Evolutionary conservation across 30 jellyfish, hydroid and myxozoan genomes (phyloP).

Genomic region (Aurelia sp.): DNA sequence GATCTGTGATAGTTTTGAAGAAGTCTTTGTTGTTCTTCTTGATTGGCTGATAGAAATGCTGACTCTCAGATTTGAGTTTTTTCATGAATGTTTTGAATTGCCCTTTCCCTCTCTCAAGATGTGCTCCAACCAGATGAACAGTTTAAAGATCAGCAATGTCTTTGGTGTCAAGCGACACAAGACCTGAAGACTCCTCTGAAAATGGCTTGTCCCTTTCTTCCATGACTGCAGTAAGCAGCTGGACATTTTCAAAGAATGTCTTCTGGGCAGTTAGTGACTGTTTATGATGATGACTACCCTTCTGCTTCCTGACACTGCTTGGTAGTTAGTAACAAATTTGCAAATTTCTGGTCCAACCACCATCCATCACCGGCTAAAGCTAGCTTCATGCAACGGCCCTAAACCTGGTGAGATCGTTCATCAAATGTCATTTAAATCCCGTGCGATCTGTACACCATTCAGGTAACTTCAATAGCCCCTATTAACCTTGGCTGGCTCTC

Average conservation of each 20-base stretch:
- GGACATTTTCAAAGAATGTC: constrained; percentile 1
- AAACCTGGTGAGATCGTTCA: too few relatives aligned
- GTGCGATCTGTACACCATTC: too few relatives aligned
- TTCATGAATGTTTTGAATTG: constrained; percentile 14
- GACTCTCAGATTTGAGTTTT: not conserved
- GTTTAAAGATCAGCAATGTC: not conserved
- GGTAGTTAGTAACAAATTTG: constrained; percentile 35
- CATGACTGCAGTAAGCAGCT: constrained; percentile 9
- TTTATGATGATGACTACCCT: constrained; percentile 23
- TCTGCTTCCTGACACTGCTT: not conserved
- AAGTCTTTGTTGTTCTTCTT: too few relatives aligned
- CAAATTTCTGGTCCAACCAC: too few relatives aligned
- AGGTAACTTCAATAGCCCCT: too few relatives aligned
- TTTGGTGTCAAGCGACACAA: not conserved
- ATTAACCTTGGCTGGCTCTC: too few relatives aligned
- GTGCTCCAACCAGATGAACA: not conserved
- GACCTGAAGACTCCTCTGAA: constrained; percentile 23
- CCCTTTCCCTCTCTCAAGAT: constrained; percentile 4
- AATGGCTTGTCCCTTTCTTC: constrained; percentile 50
- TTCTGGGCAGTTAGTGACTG: constrained; percentile 12
- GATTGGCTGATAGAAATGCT: constrained; percentile 1
- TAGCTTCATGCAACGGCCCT: constrained; percentile 25
- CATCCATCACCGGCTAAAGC: constrained; percentile 49
- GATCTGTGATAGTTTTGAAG: too few relatives aligned
- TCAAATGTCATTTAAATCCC: too few relatives aligned